Percentiles rank a stretch among this genome's conserved stretches.
These are phyloP conservation scores for Eueides isabella DNA, from an alignment of 1,140 invertebrate genomes.

Conservation along the genomic window DNA sequence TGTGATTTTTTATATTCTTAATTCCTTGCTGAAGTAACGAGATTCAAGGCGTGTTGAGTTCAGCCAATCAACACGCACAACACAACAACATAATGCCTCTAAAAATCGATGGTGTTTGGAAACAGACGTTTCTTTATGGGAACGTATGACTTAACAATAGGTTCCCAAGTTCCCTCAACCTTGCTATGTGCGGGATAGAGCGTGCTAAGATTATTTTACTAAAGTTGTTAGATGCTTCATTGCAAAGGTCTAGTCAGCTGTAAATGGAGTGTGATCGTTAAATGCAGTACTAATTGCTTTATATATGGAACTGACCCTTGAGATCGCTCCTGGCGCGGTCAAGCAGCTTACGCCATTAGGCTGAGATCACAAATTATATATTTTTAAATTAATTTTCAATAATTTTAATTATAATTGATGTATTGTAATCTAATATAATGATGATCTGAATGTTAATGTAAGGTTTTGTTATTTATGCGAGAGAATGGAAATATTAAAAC, in stretches of 20 bases:
- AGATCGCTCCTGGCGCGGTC: conserved; percentile 41
- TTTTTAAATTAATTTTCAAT: conserved; percentile 18
- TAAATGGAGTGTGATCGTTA: conserved; percentile 47
- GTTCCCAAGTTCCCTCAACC: too few species aligned
- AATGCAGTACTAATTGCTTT: conserved; percentile 47
- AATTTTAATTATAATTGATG: conserved; percentile 27
- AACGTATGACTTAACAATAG: too few species aligned
- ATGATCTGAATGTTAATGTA: conserved; percentile 75
- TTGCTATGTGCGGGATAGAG: too few species aligned
- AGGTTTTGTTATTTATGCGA: conserved; percentile 75
- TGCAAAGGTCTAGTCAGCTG: conserved; percentile 60
- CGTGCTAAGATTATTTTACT: too few species aligned
- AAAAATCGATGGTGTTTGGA: too few species aligned
- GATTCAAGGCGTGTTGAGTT: too few species aligned
- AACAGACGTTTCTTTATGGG: too few species aligned
- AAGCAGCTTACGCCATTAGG: conserved; percentile 54
- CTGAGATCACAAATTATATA: conserved; percentile 23
- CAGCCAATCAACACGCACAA: too few species aligned
- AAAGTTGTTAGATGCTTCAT: conserved; percentile 17
- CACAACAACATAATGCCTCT: too few species aligned
- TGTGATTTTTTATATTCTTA: too few species aligned
- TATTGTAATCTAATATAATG: conserved; percentile 50
- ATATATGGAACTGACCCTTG: conserved; percentile 43
- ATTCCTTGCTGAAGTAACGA: too few species aligned
- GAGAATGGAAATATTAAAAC: conserved; percentile 57